Percentiles rank a stretch among this genome's conserved stretches.
phyloP scores from a whole-genome alignment of 1,140 invertebrate genomes.

The Calycopis cecrops region DNA sequence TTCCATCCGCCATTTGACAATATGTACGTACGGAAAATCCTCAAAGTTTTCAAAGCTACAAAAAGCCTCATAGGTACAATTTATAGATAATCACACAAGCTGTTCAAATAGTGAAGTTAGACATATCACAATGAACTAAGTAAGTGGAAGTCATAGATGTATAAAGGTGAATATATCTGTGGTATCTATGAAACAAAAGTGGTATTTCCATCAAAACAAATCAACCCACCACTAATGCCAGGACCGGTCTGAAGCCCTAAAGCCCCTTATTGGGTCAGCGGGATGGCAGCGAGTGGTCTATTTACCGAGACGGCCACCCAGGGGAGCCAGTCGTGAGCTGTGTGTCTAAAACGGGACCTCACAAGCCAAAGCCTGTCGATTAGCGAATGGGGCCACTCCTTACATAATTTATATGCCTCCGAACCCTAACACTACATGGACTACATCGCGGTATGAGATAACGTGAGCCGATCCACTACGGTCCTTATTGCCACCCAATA shows the following conservation, averaged over 20 bases:
- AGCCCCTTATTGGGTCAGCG: constrained; percentile 6
- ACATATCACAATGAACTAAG: no score
- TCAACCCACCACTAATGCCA: no score
- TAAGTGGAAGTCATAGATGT: no score
- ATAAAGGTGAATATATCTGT: no score
- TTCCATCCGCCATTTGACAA: no score
- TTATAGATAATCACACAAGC: no score
- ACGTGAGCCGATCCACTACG: background rate
- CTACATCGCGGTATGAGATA: background rate
- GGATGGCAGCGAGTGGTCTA: background rate
- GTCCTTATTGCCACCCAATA: background rate
- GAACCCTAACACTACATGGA: background rate
- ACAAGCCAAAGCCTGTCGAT: constrained; percentile 12
- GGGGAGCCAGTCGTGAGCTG: background rate
- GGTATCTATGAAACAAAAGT: no score
- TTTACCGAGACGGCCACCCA: background rate
- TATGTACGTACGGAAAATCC: no score
- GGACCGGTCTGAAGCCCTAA: background rate
- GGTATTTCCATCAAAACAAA: no score
- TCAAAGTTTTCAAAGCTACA: no score
- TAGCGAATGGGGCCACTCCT: constrained; percentile 15
- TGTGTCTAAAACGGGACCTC: background rate
- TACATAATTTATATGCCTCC: constrained; percentile 1
- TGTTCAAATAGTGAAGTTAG: no score
- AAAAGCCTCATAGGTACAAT: no score